These are phyloP conservation scores for Drosophila setifemur DNA, from an alignment of 1,140 invertebrate genomes.

Conservation along the genomic window DNA sequence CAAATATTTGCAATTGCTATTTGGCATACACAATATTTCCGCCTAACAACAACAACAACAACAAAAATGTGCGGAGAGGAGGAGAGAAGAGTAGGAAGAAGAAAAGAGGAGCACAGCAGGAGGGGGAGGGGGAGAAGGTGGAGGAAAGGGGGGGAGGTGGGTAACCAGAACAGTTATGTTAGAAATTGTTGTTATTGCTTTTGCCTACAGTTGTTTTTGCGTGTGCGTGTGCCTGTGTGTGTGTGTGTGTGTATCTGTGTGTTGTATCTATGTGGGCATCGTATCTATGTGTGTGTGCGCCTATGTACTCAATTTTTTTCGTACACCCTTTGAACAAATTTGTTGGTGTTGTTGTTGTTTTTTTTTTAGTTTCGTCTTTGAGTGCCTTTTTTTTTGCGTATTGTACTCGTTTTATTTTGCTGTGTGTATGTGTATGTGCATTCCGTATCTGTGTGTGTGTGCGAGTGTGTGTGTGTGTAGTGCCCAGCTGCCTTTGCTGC, in stretches of 20 bases:
- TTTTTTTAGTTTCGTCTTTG: slow-evolving; percentile 7
- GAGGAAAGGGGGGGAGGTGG: background rate
- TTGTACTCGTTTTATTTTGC: slow-evolving; percentile 7
- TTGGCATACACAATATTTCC: slow-evolving; percentile 40
- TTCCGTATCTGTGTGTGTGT: background rate
- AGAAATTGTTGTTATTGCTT: slow-evolving; percentile 17
- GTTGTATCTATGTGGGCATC: background rate
- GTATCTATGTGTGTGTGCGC: background rate
- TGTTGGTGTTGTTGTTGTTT: background rate
- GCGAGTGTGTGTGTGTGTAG: slow-evolving; percentile 20
- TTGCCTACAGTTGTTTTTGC: slow-evolving; percentile 22
- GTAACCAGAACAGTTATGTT: slow-evolving; percentile 16
- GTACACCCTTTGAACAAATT: background rate
- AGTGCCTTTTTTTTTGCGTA: background rate
- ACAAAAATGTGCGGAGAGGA: background rate
- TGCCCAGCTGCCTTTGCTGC: slow-evolving; percentile 15
- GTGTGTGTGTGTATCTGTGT: background rate
- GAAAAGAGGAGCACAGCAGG: background rate
- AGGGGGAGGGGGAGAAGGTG: background rate
- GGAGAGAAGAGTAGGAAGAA: background rate
- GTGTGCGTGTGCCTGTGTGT: slow-evolving; percentile 2
- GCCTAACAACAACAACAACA: slow-evolving; percentile 19
- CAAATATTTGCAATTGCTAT: slow-evolving; percentile 40
- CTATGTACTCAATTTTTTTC: slow-evolving; percentile 1
- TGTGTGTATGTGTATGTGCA: slow-evolving; percentile 1